A percentile compares a stretch with the other conserved stretches of the same genome.
These are phyloP conservation scores for Heterohyrax brucei DNA, from an alignment of 2,797 vertebrate species.

Conservation along the genomic window DNA sequence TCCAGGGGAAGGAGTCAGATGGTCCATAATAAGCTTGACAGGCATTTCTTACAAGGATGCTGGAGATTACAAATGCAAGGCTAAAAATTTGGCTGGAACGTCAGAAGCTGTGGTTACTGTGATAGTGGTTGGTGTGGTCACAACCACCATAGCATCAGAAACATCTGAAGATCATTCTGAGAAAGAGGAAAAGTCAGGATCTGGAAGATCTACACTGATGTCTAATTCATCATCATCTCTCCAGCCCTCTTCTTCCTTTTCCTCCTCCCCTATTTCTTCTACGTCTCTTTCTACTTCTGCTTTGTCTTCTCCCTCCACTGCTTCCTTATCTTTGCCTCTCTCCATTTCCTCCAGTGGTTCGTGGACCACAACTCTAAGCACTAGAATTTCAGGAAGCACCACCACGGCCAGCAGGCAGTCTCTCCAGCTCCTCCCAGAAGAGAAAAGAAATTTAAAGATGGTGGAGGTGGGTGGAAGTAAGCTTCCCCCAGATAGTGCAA, in stretches of 20 bases:
- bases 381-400: conserved; percentile 69
- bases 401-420: conserved; percentile 82
- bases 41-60: conserved; percentile 95
- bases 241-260: neutral
- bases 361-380: conserved; percentile 70
- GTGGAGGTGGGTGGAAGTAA: conserved; percentile 80
- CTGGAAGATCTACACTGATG: neutral
- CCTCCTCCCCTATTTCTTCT: neutral
- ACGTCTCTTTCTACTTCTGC: neutral
- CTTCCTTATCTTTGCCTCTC: conserved; percentile 41
- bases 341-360: conserved; percentile 41
- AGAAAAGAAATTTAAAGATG: conserved; percentile 80
- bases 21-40: conserved; percentile 97
- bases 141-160: conserved; percentile 89
- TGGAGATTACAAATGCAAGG: conserved; percentile 97
- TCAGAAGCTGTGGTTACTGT: conserved; percentile 94
- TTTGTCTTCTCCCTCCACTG: neutral
- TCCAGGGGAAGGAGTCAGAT: conserved; percentile 95
- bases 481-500: conserved; percentile 89
- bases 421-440: conserved; percentile 72
- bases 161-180: conserved; percentile 78
- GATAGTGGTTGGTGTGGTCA: conserved; percentile 92
- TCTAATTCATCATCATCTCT: neutral
- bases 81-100: conserved; percentile 96
- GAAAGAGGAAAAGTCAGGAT: conserved; percentile 81